These are phyloP conservation scores for Todiramphus saurophagus DNA, from an alignment of 2,113 vertebrate species.

Conservation along the genomic window DNA sequence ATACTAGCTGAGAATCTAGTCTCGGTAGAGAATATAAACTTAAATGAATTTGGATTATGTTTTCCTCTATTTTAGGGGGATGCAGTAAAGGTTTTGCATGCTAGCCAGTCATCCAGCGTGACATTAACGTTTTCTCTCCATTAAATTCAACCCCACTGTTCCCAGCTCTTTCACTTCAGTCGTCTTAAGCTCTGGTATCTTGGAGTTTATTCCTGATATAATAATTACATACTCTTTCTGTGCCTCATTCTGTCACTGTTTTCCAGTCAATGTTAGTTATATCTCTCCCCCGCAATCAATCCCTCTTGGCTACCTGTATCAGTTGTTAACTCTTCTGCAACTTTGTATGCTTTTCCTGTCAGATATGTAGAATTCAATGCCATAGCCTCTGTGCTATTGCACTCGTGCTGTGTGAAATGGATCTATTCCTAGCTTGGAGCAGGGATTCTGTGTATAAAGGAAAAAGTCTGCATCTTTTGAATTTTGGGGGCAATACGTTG, in stretches of 20 bases:
- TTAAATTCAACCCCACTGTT: background rate
- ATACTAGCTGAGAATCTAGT: background rate
- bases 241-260: background rate
- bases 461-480: background rate
- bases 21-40: background rate
- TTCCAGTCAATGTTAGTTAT: background rate
- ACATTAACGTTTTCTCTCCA: background rate
- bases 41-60: background rate
- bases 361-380: background rate
- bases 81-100: background rate
- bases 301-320: background rate
- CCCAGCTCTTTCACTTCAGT: background rate
- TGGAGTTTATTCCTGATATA: background rate
- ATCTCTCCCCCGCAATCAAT: background rate
- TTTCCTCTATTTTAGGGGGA: background rate
- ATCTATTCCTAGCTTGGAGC: background rate
- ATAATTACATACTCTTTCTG: background rate
- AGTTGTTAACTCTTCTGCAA: background rate
- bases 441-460: background rate
- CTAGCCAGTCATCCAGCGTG: background rate
- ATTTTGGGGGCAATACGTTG: background rate
- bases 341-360: background rate
- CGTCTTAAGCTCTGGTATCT: background rate
- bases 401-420: background rate
- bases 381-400: accelerated